phyloP scores from a whole-genome alignment of 2,888 invertebrate species.

The Pristionchus japonicus region DNA sequence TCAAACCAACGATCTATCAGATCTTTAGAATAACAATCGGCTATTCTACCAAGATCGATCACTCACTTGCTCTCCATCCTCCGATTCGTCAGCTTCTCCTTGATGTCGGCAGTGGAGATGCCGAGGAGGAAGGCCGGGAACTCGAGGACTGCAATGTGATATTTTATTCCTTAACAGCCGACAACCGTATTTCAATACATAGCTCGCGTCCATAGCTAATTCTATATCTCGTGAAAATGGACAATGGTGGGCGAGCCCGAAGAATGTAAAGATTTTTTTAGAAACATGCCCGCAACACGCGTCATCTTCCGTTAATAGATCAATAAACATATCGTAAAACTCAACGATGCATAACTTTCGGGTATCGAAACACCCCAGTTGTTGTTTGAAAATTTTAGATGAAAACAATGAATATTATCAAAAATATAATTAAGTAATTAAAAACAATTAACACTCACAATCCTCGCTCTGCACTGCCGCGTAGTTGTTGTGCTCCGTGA shows the following conservation, averaged over 20 bases:
- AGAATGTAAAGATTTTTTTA: too few species aligned
- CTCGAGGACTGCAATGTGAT: conserved; percentile 78
- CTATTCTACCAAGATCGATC: too few species aligned
- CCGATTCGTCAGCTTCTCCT: conserved; percentile 80
- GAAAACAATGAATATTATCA: too few species aligned
- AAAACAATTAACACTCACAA: conserved; percentile 78
- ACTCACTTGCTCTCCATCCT: conserved; percentile 78
- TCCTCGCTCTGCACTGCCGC: conserved; percentile 80
- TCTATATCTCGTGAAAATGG: neutral
- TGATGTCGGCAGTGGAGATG: conserved; percentile 79
- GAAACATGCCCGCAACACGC: too few species aligned
- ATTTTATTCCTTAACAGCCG: neutral
- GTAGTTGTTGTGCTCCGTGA: conserved; percentile 79
- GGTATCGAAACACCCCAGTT: too few species aligned
- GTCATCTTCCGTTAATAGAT: too few species aligned
- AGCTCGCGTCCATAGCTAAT: neutral
- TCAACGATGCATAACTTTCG: too few species aligned
- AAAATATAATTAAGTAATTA: neutral
- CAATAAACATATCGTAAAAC: too few species aligned
- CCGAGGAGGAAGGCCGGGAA: conserved; percentile 82
- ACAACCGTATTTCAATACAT: too few species aligned
- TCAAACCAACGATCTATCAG: conserved; percentile 7
- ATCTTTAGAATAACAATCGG: too few species aligned
- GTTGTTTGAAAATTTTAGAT: too few species aligned
- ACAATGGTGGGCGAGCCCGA: too few species aligned